A percentile compares a stretch with the other conserved stretches of the same genome.
These are phyloP conservation scores for Eulithis testata DNA, from an alignment of 2,888 invertebrate species.

Conservation along the genomic window DNA sequence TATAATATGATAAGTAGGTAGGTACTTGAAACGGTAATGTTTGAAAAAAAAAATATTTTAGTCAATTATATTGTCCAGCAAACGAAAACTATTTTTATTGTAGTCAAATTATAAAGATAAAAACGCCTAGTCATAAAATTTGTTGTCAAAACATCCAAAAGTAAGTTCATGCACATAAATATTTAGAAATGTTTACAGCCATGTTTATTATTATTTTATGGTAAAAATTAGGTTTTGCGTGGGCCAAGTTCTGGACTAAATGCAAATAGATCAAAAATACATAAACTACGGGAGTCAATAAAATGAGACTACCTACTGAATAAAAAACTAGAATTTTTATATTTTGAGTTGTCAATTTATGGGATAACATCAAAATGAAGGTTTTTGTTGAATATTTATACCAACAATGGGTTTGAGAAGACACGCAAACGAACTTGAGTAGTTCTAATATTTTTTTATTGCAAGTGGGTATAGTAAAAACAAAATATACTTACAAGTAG, in stretches of 20 bases:
- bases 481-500: too few relatives aligned
- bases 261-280: constrained; percentile 33
- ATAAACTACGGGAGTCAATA: constrained; percentile 28
- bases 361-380: background rate
- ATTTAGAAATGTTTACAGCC: constrained; percentile 45
- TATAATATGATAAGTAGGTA: too few relatives aligned
- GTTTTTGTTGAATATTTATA: background rate
- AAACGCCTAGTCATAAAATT: constrained; percentile 10
- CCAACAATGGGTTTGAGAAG: too few relatives aligned
- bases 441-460: constrained; percentile 43
- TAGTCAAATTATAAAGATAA: constrained; percentile 3
- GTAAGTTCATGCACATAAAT: constrained; percentile 29
- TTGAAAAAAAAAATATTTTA: too few relatives aligned
- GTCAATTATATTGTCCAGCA: too few relatives aligned
- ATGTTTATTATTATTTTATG: constrained; percentile 47
- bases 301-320: constrained; percentile 32
- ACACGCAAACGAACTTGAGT: too few relatives aligned
- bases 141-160: constrained; percentile 25
- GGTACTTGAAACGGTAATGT: too few relatives aligned
- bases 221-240: constrained; percentile 41
- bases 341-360: constrained; percentile 6
- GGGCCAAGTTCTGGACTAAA: constrained; percentile 36
- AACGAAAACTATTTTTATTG: too few relatives aligned
- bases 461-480: constrained; percentile 25
- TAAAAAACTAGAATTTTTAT: constrained; percentile 20